Base-by-base conservation (phyloP, 2,113 vertebrate genomes). In the Formicarius rufipectus region DNA sequence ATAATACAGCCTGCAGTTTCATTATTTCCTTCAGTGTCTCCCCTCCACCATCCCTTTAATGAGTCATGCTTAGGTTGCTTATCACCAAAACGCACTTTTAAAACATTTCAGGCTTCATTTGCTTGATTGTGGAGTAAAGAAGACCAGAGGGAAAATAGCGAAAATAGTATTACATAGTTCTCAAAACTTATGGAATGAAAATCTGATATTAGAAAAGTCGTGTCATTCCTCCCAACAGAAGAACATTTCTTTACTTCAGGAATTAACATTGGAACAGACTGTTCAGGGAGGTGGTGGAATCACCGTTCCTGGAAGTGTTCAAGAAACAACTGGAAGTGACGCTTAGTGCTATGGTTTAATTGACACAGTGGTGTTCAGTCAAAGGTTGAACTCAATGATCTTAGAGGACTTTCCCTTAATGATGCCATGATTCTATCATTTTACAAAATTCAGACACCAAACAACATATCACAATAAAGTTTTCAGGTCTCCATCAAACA, bases 31-130 rank as follows among this genome's bases (percentile, higher is more conserved):
- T 82, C 44, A 15, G 30, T 44, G 56, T 91, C 81, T 87, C 40
- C 28, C 25, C 33, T 79, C 35, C 49, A 69, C 21, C 30, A 25
- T 23, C 28, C 21, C 39, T 85, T 63, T 59, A 55, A 82, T 82
- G 85, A 83, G 44, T 91, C 72, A 90, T 53, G 17, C 13, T 72
- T 63, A 63, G 63, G 37, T 47, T 76, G 56, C 52, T 66, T 47
- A 62, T 60, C 67, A 75, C 56, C 52, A 74, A 55, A 74, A 86
- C 10, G 9, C 9, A 56, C 40, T 89, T 75, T 56, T 83, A 83
- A 75, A 87, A 67, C 20, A 55, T 80, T 92, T 75, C 52, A 95
- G 53, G 78, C 73, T 80, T 92, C 78, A 84, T 88, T 96, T 87
- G 64, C 44, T 93, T 76, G n/a, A 74, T 59, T 59, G 66, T 66